Percentiles rank a stretch among this genome's conserved stretches.
Evolutionary conservation across 2,797 vertebrate genomes (phyloP).

Genomic region (Micrastur ruficollis): DNA sequence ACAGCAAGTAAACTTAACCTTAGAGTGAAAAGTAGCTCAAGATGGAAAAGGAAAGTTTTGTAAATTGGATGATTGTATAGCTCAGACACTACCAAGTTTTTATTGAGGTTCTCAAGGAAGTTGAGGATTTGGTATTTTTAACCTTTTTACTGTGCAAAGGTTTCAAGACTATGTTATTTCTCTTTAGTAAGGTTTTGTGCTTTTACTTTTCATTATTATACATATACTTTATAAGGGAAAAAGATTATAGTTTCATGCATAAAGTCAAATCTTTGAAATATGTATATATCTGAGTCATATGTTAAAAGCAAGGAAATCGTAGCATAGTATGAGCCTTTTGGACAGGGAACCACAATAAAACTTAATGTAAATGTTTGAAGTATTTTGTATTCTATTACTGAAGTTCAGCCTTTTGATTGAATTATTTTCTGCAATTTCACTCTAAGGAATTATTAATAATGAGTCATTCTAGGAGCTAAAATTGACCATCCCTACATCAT

Average conservation of each 20-base stretch:
- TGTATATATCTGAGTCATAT: neutral
- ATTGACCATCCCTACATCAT: neutral
- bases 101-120: neutral
- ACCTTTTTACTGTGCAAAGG: neutral
- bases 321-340: neutral
- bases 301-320: rapidly evolving
- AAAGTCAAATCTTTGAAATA: neutral
- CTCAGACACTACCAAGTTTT: neutral
- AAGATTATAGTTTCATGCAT: neutral
- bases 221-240: neutral
- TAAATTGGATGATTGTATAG: neutral
- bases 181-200: neutral
- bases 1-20: neutral
- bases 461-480: neutral
- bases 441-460: neutral
- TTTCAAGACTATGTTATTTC: neutral
- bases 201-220: neutral
- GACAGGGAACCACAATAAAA: neutral
- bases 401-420: neutral
- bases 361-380: neutral
- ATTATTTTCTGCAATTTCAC: neutral
- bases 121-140: neutral
- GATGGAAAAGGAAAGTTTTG: neutral
- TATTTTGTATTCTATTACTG: neutral
- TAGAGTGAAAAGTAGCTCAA: neutral